Base-by-base conservation (phyloP, 2,888 invertebrate species). In the Diaperis boleti region DNA sequence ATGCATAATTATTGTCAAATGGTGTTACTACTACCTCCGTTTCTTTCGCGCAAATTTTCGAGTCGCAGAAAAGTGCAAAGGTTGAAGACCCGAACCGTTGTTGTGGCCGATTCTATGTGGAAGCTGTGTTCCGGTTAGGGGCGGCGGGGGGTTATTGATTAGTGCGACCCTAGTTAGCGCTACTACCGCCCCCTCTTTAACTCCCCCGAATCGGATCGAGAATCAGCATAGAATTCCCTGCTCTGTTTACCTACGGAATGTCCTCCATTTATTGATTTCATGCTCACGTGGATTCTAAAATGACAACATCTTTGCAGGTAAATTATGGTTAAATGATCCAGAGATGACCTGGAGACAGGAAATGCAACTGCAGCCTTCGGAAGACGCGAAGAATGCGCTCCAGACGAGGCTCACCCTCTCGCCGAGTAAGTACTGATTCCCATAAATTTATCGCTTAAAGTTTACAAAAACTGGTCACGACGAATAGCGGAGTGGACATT, bases 81-180 rank as follows among this genome's bases (percentile, higher is more conserved):
- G 73, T 73, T 73, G 69, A 72, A 68, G 73, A 73, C 71, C 73
- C 60, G 69, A 60, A 68, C 65, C 68, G 66, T 69, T 74, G 73
- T 77, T 76, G 74, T 74, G 73, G 77, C 74, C 73, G 70, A 69
- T 69, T 70, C 71, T 68, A 73, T 72, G 66, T 72, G 72, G 76
- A 76, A 72, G 75, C 77, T 76, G 77, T 75, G 74, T 73, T 64
- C 70, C 72, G 66, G 71, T 62, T 62, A 66, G 68, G 70, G 70
- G 64, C 65, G 61, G 70, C 62, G 70, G 75, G 76, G 77, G 74
- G 76, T 74, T 81, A 81, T 81, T 81, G 81, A 81, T 81, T 81
- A 81, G 80, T 76, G 78, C 78, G 78, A 80, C 81, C 81, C 81
- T 81, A 81, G 80, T 82, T 81, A 81, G 79, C 81, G 77, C 80